Percentiles rank a stretch among this genome's conserved stretches.
Evolutionary conservation across 1,140 invertebrate genomes (phyloP).

Genomic region (Brachionus sp.): DNA sequence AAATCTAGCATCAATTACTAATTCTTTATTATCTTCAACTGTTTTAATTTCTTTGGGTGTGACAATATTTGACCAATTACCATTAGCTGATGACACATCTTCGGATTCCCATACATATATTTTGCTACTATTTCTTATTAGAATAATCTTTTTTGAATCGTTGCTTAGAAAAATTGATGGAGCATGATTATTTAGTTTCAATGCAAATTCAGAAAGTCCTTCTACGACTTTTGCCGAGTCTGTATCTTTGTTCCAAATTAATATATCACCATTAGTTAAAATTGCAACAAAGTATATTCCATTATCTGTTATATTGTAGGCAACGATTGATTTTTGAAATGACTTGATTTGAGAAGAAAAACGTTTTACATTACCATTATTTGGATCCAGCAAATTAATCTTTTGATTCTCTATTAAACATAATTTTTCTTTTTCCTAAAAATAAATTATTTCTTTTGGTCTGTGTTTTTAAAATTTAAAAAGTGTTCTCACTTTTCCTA

Average conservation of each 20-base stretch:
- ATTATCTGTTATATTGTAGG: conserved; percentile 51
- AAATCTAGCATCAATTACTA: conserved; percentile 50
- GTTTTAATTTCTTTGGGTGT: conserved; percentile 50
- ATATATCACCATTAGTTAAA: conserved; percentile 52
- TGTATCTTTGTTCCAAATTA: conserved; percentile 57
- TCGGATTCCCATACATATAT: conserved; percentile 54
- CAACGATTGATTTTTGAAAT: conserved; percentile 49
- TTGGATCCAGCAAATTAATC: conserved; percentile 55
- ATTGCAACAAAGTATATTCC: conserved; percentile 53
- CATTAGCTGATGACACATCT: conserved; percentile 49
- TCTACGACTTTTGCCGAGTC: conserved; percentile 53
- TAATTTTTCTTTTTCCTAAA: conserved; percentile 44
- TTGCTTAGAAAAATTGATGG: conserved; percentile 49
- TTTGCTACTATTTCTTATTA: conserved; percentile 49
- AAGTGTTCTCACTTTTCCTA: conserved; percentile 53
- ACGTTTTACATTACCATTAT: conserved; percentile 56
- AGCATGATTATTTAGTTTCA: conserved; percentile 23
- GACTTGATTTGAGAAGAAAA: conserved; percentile 52
- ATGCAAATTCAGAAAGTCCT: conserved; percentile 50
- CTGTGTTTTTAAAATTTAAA: not conserved
- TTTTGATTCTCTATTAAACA: conserved; percentile 23
- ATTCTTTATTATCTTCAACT: conserved; percentile 48
- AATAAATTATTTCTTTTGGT: not conserved
- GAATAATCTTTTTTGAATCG: conserved; percentile 52
- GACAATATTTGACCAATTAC: conserved; percentile 51